A percentile compares a stretch with the other conserved stretches of the same genome.
Evolutionary conservation across 2,888 invertebrate species (phyloP).

Genomic region (Oscheius sp.): DNA sequence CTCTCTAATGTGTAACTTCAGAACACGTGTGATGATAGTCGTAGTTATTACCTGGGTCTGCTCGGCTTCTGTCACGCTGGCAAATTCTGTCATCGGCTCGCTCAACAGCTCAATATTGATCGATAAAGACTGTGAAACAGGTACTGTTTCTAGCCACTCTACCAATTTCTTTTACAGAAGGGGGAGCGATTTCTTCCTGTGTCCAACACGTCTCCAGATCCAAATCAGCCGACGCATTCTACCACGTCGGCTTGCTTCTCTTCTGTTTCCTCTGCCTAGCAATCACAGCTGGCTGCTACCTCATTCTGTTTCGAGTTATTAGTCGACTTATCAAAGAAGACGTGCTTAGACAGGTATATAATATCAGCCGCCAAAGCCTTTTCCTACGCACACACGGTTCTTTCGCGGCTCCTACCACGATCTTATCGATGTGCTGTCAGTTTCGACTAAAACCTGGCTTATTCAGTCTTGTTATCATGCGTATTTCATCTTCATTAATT

Average conservation of each 20-base stretch:
- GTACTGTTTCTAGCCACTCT: neutral
- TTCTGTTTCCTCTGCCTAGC: slow-evolving; percentile 61
- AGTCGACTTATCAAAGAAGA: slow-evolving; percentile 27
- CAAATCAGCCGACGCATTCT: slow-evolving; percentile 42
- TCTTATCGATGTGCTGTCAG: too few species aligned
- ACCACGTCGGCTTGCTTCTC: slow-evolving; percentile 49
- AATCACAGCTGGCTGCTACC: slow-evolving; percentile 58
- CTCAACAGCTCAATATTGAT: slow-evolving; percentile 49
- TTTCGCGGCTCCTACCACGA: too few species aligned
- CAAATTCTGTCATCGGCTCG: slow-evolving; percentile 48
- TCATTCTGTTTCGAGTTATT: slow-evolving; percentile 34
- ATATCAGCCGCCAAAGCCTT: too few species aligned
- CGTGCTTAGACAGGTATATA: slow-evolving; percentile 42
- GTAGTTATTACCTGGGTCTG: slow-evolving; percentile 48
- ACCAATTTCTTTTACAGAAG: neutral
- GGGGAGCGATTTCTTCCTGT: slow-evolving; percentile 40
- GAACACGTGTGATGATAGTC: slow-evolving; percentile 45
- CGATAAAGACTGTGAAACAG: slow-evolving; percentile 50
- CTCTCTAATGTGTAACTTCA: slow-evolving; percentile 24
- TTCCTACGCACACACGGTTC: too few species aligned
- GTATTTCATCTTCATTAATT: too few species aligned
- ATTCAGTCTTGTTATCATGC: too few species aligned
- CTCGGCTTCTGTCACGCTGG: slow-evolving; percentile 47
- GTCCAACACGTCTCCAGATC: slow-evolving; percentile 46
- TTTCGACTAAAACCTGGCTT: too few species aligned